phyloP scores from a whole-genome alignment of 1,140 invertebrate species.

The Choristoneura fumiferana region DNA sequence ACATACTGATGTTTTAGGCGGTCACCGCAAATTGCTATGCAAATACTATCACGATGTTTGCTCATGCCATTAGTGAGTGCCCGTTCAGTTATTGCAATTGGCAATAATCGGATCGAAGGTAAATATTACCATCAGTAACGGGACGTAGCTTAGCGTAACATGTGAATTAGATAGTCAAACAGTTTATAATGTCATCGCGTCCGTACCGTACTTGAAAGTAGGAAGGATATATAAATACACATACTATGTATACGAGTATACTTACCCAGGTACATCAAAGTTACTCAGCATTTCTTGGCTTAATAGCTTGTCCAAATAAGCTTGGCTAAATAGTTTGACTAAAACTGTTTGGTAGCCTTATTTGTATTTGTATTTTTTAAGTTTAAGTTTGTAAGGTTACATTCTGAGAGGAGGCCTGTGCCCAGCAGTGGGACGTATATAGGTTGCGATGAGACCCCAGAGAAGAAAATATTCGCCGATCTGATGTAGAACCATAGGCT shows the following conservation, averaged over 20 bases:
- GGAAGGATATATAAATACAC: no score
- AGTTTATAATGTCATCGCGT: neutral
- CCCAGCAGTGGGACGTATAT: no score
- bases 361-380: no score
- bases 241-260: no score
- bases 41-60: slow-evolving; percentile 34
- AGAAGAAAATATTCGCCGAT: no score
- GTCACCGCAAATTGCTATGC: slow-evolving; percentile 29
- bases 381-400: no score
- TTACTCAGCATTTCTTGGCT: neutral
- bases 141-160: neutral
- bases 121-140: neutral
- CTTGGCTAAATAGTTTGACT: slow-evolving; percentile 38
- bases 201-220: no score
- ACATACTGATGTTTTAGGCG: slow-evolving; percentile 30
- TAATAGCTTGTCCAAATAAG: neutral
- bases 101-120: slow-evolving; percentile 2
- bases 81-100: slow-evolving; percentile 6
- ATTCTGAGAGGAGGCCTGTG: no score
- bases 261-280: neutral
- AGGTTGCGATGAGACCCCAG: no score
- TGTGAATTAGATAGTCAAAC: neutral
- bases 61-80: slow-evolving; percentile 1
- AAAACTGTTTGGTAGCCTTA: no score
- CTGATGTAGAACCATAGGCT: no score